Evolutionary conservation across 2,113 vertebrate genomes (phyloP).

Genomic region (Scomber scombrus): DNA sequence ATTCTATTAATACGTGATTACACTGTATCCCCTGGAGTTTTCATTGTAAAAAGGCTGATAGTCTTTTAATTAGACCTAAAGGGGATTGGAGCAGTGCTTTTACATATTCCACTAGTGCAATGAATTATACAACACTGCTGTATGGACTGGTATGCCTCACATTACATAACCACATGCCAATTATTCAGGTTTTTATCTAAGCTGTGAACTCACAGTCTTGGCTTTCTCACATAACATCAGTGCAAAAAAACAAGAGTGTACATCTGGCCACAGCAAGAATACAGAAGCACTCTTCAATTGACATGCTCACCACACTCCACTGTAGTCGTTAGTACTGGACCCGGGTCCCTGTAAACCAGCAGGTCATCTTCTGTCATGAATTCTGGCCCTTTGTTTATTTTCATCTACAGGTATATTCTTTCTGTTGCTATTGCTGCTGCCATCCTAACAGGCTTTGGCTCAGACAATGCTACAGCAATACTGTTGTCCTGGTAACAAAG

Average conservation of each 20-base stretch:
- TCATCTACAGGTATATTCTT: conserved; percentile 33
- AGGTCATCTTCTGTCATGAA: conserved; percentile 37
- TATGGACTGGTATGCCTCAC: conserved; percentile 47
- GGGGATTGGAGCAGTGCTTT: conserved; percentile 76
- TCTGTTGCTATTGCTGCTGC: conserved; percentile 11
- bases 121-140: conserved; percentile 77
- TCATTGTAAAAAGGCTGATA: conserved; percentile 77
- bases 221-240: conserved; percentile 56
- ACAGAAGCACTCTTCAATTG: conserved; percentile 13
- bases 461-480: conserved; percentile 40
- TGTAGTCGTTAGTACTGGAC: not conserved
- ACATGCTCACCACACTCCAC: conserved; percentile 49
- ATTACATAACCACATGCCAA: conserved; percentile 70
- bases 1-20: conserved; percentile 82
- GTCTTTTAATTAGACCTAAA: conserved; percentile 83
- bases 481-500: conserved; percentile 76
- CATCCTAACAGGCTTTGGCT: conserved; percentile 35
- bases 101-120: conserved; percentile 71
- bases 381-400: conserved; percentile 33
- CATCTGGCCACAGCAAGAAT: conserved; percentile 31
- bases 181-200: conserved; percentile 71
- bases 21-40: conserved; percentile 70
- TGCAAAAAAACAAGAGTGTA: conserved; percentile 23
- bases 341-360: conserved; percentile 22
- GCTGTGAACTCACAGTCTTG: conserved; percentile 61